Conservation (phyloP, 2,888 invertebrate genomes). For the Eristalis intricaria region DNA sequence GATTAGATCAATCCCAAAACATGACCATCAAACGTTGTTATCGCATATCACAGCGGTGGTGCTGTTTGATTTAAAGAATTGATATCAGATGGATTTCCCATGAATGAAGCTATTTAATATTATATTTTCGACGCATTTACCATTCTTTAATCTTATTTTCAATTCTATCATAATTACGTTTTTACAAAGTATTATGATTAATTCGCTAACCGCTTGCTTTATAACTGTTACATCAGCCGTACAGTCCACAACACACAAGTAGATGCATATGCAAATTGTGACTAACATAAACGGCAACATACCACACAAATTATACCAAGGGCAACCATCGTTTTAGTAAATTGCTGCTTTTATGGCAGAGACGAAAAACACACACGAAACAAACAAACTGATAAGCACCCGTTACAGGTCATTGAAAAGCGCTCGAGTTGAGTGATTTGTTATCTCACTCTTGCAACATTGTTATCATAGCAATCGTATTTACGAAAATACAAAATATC, state of each 20-base stretch:
- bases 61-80: neutral
- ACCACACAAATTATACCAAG: neutral
- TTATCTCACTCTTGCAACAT: neutral
- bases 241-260: too few relatives aligned
- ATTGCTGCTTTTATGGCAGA: neutral
- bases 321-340: neutral
- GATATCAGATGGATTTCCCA: too few relatives aligned
- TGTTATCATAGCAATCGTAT: neutral
- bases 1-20: neutral
- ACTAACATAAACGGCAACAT: too few relatives aligned
- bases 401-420: neutral
- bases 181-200: too few relatives aligned
- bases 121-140: too few relatives aligned
- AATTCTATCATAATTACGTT: too few relatives aligned
- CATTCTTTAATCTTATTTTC: too few relatives aligned
- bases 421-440: neutral
- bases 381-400: neutral
- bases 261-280: too few relatives aligned
- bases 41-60: neutral
- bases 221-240: too few relatives aligned
- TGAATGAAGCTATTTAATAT: too few relatives aligned
- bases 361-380: neutral
- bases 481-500: neutral
- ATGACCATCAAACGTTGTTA: neutral
- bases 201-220: too few relatives aligned